These are phyloP conservation scores for Branchipolynoe longqiensis DNA, from an alignment of 2,888 invertebrate genomes.

Conservation along the genomic window DNA sequence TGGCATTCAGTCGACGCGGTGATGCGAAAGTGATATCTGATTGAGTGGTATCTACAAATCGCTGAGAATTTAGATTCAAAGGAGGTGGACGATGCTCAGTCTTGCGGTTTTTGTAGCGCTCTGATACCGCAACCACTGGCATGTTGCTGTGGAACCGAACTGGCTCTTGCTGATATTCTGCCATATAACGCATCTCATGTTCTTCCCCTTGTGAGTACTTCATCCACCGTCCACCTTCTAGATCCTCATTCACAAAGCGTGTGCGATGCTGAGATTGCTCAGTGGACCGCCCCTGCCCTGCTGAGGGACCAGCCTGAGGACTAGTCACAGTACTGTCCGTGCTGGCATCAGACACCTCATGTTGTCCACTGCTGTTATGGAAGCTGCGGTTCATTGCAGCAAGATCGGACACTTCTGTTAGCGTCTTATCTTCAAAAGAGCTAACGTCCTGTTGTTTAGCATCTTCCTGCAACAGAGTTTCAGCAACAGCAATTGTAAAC, in stretches of 20 bases:
- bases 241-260: neutral
- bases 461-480: constrained; percentile 9
- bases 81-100: neutral
- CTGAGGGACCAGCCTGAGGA: no score
- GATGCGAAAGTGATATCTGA: neutral
- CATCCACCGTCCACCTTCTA: neutral
- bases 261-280: neutral
- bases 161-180: neutral
- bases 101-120: neutral
- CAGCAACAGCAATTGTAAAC: no score
- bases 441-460: constrained; percentile 8
- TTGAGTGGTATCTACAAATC: neutral
- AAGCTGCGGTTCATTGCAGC: constrained; percentile 26
- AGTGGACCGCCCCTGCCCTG: neutral
- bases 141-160: neutral
- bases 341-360: constrained; percentile 24
- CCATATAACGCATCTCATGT: neutral
- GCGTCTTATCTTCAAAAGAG: neutral
- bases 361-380: constrained; percentile 41
- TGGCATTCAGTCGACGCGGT: neutral
- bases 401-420: constrained; percentile 1
- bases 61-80: no score
- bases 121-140: neutral
- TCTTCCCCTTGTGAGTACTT: neutral
- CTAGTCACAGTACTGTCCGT: no score